phyloP scores from a whole-genome alignment of 2,888 invertebrate genomes.

The Caenorhabditis zanzibari region DNA sequence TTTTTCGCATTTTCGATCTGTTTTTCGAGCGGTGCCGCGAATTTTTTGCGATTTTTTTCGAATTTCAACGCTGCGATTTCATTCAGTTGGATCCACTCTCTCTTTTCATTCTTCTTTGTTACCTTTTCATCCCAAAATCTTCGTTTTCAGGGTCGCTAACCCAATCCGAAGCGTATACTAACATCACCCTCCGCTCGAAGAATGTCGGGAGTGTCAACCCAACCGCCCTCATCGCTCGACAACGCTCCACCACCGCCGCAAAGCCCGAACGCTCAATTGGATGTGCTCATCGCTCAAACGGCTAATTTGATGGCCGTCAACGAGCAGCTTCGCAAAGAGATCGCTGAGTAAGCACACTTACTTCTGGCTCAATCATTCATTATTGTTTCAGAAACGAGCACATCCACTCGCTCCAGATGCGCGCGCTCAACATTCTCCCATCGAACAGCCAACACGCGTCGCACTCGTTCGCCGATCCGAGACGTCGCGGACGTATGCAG shows the following conservation, averaged over 20 bases:
- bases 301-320: constrained; percentile 71
- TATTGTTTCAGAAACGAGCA: constrained; percentile 52
- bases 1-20: too few species aligned
- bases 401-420: constrained; percentile 58
- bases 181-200: constrained; percentile 20
- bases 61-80: too few species aligned
- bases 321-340: constrained; percentile 70
- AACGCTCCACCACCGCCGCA: not conserved
- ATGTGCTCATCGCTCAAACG: constrained; percentile 62
- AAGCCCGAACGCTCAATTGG: constrained; percentile 2
- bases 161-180: constrained; percentile 25
- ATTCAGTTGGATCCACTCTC: too few species aligned
- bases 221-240: not conserved
- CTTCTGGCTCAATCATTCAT: too few species aligned
- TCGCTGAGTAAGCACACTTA: constrained; percentile 69
- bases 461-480: constrained; percentile 28
- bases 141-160: constrained; percentile 3
- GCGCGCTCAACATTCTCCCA: constrained; percentile 27
- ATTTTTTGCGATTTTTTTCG: too few species aligned
- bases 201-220: constrained; percentile 1
- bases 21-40: too few species aligned
- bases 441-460: not conserved
- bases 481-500: constrained; percentile 63
- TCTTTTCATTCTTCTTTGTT: too few species aligned
- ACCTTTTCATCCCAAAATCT: not conserved